These are phyloP conservation scores for Quiscalus mexicanus DNA, from an alignment of 2,113 vertebrate genomes.

Conservation along the genomic window DNA sequence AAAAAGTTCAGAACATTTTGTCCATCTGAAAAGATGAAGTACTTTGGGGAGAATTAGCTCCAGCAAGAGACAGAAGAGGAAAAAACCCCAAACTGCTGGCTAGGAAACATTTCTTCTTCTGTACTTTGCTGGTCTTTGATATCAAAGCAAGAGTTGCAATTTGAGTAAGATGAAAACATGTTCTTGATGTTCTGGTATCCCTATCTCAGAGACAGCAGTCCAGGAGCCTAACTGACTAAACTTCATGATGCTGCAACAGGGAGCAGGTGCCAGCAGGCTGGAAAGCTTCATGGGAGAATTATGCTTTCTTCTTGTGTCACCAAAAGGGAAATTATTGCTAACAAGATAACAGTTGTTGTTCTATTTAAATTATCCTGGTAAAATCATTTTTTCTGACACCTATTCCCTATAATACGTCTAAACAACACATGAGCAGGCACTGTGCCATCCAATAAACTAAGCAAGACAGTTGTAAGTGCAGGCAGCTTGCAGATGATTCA, in stretches of 20 bases:
- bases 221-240: neutral
- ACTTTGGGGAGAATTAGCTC: neutral
- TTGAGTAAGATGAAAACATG: neutral
- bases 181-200: neutral
- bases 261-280: neutral
- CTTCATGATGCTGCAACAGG: neutral
- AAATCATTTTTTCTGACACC: conserved; percentile 32
- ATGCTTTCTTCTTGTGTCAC: conserved; percentile 16
- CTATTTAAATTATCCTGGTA: conserved; percentile 53
- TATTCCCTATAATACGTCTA: neutral
- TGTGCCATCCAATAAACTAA: neutral
- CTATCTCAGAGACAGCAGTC: neutral
- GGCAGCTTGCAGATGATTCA: conserved; percentile 38
- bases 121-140: neutral
- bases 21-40: neutral
- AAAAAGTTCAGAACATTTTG: conserved; percentile 4
- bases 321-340: conserved; percentile 44
- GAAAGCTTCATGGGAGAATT: conserved; percentile 14
- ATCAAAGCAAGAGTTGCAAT: neutral
- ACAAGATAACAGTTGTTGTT: conserved; percentile 54
- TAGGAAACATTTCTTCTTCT: neutral
- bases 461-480: conserved; percentile 6
- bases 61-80: neutral
- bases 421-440: conserved; percentile 28
- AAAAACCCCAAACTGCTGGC: neutral